These are phyloP conservation scores for Antitype chi DNA, from an alignment of 2,888 invertebrate species.

Conservation along the genomic window DNA sequence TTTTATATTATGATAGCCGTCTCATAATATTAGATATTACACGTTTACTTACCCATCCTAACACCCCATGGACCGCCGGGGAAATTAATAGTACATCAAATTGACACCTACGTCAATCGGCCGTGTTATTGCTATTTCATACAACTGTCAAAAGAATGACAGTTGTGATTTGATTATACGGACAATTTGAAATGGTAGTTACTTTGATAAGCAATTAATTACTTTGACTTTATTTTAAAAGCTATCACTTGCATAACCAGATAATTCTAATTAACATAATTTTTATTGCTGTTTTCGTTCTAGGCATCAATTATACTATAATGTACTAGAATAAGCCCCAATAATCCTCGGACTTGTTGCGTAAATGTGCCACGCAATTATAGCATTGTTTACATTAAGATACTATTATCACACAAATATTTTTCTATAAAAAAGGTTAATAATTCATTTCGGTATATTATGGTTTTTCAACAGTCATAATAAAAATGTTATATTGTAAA, in stretches of 20 bases:
- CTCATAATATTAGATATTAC: too few species aligned
- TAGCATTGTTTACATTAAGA: not conserved
- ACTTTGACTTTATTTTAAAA: not conserved
- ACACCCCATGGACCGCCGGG: not conserved
- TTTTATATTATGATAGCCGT: not conserved
- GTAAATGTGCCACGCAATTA: not conserved
- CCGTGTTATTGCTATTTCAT: not conserved
- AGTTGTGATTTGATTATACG: not conserved
- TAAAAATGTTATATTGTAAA: not conserved
- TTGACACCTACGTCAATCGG: not conserved
- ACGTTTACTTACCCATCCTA: not conserved
- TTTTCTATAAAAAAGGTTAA: not conserved
- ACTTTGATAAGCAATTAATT: not conserved
- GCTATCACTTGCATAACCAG: conserved; percentile 10
- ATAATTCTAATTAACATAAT: not conserved
- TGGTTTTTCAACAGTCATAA: conserved; percentile 1
- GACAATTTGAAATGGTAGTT: not conserved
- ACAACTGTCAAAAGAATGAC: not conserved
- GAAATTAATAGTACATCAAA: not conserved
- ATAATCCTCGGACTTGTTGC: not conserved
- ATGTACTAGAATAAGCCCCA: not conserved
- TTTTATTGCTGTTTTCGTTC: conserved; percentile 30
- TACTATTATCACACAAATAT: conserved; percentile 7
- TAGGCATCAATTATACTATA: conserved; percentile 4
- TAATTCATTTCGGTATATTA: not conserved